These are phyloP conservation scores for Columba livia DNA, from an alignment of 2,113 vertebrate species.

Conservation along the genomic window DNA sequence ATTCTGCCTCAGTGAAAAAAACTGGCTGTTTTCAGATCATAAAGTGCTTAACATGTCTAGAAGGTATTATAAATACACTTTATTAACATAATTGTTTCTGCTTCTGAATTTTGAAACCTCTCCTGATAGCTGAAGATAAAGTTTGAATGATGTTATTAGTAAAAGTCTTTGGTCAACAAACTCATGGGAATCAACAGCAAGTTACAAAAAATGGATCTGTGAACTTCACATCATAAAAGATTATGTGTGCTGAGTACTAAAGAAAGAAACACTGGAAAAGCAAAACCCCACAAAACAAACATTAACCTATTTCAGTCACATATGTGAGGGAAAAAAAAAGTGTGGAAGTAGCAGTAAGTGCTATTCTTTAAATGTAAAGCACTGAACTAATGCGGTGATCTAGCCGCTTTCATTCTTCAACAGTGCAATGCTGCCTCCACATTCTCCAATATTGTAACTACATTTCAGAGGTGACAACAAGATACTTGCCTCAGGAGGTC, in stretches of 20 bases:
- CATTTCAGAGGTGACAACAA: conserved; percentile 22
- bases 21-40: background rate
- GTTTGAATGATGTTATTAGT: background rate
- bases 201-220: background rate
- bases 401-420: background rate
- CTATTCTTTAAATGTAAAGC: background rate
- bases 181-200: background rate
- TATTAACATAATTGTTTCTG: conserved; percentile 20
- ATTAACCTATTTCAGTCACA: background rate
- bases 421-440: conserved; percentile 51
- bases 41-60: background rate
- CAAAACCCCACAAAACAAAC: background rate
- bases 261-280: background rate
- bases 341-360: background rate
- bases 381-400: background rate
- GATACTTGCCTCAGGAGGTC: background rate
- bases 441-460: conserved; percentile 15
- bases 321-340: background rate
- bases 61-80: background rate
- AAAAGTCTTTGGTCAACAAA: background rate
- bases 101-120: conserved; percentile 14
- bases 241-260: background rate
- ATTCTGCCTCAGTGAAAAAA: background rate
- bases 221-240: background rate
- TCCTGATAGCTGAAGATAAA: background rate